Conservation (phyloP, 2,797 vertebrate species). For the Microcaecilia unicolor region DNA sequence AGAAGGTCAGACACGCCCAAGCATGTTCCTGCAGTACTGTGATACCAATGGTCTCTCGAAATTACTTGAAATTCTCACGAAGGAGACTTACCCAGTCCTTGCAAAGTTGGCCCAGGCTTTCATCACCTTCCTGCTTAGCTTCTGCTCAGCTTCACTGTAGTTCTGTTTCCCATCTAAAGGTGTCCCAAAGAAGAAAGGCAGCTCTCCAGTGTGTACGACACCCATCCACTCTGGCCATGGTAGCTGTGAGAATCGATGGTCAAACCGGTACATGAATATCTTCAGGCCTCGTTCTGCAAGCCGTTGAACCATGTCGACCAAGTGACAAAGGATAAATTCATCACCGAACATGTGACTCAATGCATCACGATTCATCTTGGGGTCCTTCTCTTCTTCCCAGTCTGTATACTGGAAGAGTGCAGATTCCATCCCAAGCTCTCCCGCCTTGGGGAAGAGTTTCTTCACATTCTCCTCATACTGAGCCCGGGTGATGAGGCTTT, state of each 20-base stretch:
- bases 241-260: constrained; percentile 51
- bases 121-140: constrained; percentile 56
- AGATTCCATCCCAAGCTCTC: constrained; percentile 16
- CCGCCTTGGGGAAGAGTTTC: constrained; percentile 4
- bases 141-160: constrained; percentile 47
- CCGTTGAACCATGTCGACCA: constrained; percentile 40
- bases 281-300: constrained; percentile 38
- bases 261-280: constrained; percentile 48
- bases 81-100: constrained; percentile 47
- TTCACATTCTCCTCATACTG: constrained; percentile 35
- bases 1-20: too few relatives aligned
- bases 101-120: constrained; percentile 63
- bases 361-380: constrained; percentile 36
- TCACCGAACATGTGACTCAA: constrained; percentile 42
- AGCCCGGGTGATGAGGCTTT: constrained; percentile 46
- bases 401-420: constrained; percentile 51
- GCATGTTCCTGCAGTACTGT: too few relatives aligned
- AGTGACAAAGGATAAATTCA: constrained; percentile 35
- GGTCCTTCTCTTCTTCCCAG: constrained; percentile 42
- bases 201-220: constrained; percentile 54
- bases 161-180: constrained; percentile 34
- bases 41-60: too few relatives aligned
- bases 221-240: constrained; percentile 66
- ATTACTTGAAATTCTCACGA: too few relatives aligned
- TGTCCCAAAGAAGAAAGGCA: constrained; percentile 65